Base-by-base conservation (phyloP, 2,113 vertebrate species). In the Setophaga coronata region DNA sequence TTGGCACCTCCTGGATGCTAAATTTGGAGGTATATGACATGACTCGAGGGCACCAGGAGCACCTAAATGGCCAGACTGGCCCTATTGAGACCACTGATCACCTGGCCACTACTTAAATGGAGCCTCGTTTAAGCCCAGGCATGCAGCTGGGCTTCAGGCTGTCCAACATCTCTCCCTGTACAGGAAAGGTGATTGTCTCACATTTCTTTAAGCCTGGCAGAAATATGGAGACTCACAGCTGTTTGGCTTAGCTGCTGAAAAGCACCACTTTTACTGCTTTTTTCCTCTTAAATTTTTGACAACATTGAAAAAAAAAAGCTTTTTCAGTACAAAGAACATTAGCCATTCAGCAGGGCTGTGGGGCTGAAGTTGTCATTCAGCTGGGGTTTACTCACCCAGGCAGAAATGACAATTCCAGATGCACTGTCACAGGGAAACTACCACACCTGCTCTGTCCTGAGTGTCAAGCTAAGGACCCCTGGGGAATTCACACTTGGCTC, bases 401-500 rank as follows among this genome's bases (percentile, higher is more conserved):
- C 31, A 53, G 93, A 91, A 81, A 60, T 48, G 51, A 60, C 48
- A 85, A 31, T 40, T 36, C 36, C 53, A 43, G 56, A 79, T 71
- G 57, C 26, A 18, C 29, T 67, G 56, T 58, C 43, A 53, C 56
- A 50, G 48, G 40, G 65, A 96, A 93, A 87, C 48, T 65, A 89
- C 81, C 81, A 79, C 87, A 88, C 56, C 45, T 78, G 60, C 83
- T 86, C 50, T 66, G 66, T n/a, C 47, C 71, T 51, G 17, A 1
- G 3, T 38, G 51, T 91, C 76, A 73, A 23, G 56, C 42, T 70
- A 15, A 78, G 82, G n/a, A 45, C 13, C 38, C 10, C 53, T 8
- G 29, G 33, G 54, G 42, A 54, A 18, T 48, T 86, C 56, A 42
- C 19, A 1, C 51, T 72, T 65, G 42, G 29, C 42, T 93, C 69